Base-by-base conservation (phyloP, 1,140 invertebrate species). In the Scaptomyza montana region DNA sequence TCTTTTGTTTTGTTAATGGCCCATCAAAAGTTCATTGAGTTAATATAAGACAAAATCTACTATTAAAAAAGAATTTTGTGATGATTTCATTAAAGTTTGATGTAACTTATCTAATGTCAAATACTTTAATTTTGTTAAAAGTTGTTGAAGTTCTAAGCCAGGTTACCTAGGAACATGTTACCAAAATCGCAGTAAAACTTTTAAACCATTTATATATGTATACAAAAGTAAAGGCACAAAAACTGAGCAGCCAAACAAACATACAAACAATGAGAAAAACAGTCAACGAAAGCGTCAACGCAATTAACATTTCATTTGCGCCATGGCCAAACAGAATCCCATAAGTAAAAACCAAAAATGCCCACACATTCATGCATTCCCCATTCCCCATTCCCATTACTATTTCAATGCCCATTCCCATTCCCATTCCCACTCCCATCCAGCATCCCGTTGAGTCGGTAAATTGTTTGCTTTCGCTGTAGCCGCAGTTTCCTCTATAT, bases 21-120 rank as follows among this genome's bases (percentile, higher is more conserved):
- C 47, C 63, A 72, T 72, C 41, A 41, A 33, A 50, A 53, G 36
- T 36, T 46, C 45, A 39, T 33, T 60, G 46, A 61, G 62, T 59
- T 64, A 21, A 60, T 82, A 81, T 81, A 81, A 85, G 81, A 85
- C 87, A 85, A 87, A n/a, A n/a, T n/a, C n/a, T n/a, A n/a, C n/a
- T n/a, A n/a, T n/a, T n/a, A n/a, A n/a, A n/a, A n/a, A n/a, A n/a
- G n/a, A n/a, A n/a, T n/a, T n/a, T n/a, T n/a, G n/a, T n/a, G 7
- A 33, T 33, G 30, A 33, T 33, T 33, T 33, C 5, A 33, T 25
- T 25, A 2, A 25, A 3, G 0, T 25, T 25, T 25, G 21, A 30
- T 30, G 28, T 30, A 30, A 30, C 28, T 30, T 30, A 30, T 16
- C 2, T 1, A 25, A 3, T 25, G 21, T 25, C 21, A 25, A 25